Conservation (phyloP, 2,113 vertebrate genomes). For the Cyanistes caeruleus region DNA sequence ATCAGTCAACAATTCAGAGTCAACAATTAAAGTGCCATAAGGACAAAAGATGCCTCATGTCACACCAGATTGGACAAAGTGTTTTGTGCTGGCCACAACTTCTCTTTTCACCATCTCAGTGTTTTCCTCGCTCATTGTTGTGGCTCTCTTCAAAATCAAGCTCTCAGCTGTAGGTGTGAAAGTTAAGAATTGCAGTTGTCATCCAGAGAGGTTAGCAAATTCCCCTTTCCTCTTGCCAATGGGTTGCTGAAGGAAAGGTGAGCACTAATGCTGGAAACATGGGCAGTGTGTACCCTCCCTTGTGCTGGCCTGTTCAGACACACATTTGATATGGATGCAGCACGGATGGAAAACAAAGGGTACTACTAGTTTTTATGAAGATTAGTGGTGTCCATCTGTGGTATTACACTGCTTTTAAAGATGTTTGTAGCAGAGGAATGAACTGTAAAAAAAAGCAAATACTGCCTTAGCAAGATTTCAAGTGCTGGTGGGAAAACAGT, state of each 20-base stretch:
- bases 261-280: neutral
- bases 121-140: neutral
- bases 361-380: neutral
- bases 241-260: neutral
- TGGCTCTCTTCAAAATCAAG: neutral
- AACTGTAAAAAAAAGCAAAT: neutral
- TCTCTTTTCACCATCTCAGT: neutral
- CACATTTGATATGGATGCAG: neutral
- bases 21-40: neutral
- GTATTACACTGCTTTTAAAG: neutral
- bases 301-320: neutral
- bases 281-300: neutral
- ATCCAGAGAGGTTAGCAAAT: neutral
- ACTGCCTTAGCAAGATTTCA: neutral
- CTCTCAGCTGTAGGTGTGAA: neutral
- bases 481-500: neutral
- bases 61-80: neutral
- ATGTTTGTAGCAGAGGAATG: neutral
- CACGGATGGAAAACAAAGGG: neutral
- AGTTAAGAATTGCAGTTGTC: neutral
- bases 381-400: neutral
- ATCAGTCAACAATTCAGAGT: neutral
- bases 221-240: neutral
- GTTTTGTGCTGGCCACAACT: neutral
- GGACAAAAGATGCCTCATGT: neutral